phyloP scores from a whole-genome alignment of 2,797 vertebrate species.

The Amblyraja radiata region DNA sequence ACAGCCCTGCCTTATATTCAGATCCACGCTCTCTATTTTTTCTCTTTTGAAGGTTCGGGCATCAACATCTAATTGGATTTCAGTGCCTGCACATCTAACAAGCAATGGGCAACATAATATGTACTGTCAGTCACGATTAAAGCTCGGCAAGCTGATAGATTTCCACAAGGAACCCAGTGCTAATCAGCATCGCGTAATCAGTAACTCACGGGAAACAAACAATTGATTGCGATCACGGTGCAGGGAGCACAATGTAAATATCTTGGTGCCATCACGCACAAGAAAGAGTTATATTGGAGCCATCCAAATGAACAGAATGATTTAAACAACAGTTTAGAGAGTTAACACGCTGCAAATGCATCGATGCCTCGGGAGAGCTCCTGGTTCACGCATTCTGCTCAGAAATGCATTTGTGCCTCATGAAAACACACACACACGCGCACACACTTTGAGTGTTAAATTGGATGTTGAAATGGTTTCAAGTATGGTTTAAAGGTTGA shows the following conservation, averaged over 20 bases:
- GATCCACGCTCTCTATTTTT: background rate
- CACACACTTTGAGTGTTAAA: background rate
- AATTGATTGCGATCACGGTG: background rate
- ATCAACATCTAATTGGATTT: slow-evolving; percentile 35
- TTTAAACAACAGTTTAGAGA: background rate
- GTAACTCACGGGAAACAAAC: slow-evolving; percentile 26
- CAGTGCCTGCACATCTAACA: slow-evolving; percentile 16
- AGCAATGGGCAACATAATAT: background rate
- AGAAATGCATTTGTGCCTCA: background rate
- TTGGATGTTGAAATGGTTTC: background rate
- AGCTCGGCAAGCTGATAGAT: background rate
- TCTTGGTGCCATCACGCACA: background rate
- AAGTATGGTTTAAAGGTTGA: background rate
- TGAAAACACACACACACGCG: background rate
- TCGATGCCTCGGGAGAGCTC: background rate
- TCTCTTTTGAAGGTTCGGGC: slow-evolving; percentile 24
- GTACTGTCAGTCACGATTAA: slow-evolving; percentile 30
- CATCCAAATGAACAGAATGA: background rate
- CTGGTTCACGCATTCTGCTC: background rate
- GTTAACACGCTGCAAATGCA: background rate
- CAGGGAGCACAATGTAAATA: background rate
- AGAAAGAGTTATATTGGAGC: background rate
- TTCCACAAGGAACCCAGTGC: background rate
- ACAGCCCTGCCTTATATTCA: background rate
- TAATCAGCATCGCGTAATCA: slow-evolving; percentile 27